Base-by-base conservation (phyloP, 2,888 invertebrate species). In the Prosopocoilus inquinatus region DNA sequence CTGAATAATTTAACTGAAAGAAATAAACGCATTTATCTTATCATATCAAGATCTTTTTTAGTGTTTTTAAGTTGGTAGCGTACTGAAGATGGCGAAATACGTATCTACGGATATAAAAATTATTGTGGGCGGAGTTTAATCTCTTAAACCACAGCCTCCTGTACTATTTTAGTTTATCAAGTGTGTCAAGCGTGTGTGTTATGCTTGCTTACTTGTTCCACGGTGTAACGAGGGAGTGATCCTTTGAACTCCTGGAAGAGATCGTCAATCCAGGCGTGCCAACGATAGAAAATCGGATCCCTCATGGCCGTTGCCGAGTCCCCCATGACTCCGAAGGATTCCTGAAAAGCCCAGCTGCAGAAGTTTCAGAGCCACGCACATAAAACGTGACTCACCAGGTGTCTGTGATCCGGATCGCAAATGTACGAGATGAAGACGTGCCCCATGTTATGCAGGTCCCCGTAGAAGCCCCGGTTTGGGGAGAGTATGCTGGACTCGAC, bases 291-390 rank as follows among this genome's bases (percentile, higher is more conserved):
- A 12, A 89, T 78, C 0, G 93, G 92, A 76, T 94, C 94, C 1
- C 93, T 81, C 91, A 93, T 92, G 0, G 92, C 90, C 0, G 91
- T 91, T 0, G 90, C 84, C 0, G 89, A 84, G 70, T 92, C 92
- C 0, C 91, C 91, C 84, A 93, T 92, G 28, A 91, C 88, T 38
- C 89, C 87, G 67, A 89, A 89, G 46, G 84, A 83, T 77, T 93
- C 92, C 87, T 91, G 70, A 39, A 64, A 53, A n/a, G 16, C 3
- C 16, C n/a, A 38, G 28, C 9, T 12, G 0, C n/a, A 39, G 4
- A 55, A 13, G 13, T 45, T n/a, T 9, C 4, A 28, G 50, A 53
- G 16, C 9, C 11, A 2, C 9, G 20, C 12, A 38, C 13, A 50
- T 20, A 16, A 47, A 47, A 33, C 12, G 35, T 13, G 11, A 44